Conservation (phyloP, 2,888 invertebrate genomes). For the Podotricha telesiphe region DNA sequence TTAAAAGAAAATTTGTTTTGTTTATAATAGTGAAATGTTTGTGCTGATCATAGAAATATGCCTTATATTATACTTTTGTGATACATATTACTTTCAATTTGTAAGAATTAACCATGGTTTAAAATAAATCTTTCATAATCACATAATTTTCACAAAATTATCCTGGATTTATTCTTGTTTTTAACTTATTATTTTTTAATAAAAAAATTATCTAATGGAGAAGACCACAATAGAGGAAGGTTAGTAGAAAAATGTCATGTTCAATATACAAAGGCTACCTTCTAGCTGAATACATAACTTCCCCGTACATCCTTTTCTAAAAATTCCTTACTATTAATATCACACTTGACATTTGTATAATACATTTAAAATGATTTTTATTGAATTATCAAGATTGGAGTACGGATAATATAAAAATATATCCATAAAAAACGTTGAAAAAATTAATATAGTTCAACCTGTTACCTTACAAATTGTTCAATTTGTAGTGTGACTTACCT, state of each 20-base stretch:
- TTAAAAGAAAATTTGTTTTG: too few relatives aligned
- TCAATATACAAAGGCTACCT: neutral
- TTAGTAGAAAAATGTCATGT: neutral
- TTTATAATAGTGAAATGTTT: too few relatives aligned
- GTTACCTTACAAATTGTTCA: conserved; percentile 2
- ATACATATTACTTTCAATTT: too few relatives aligned
- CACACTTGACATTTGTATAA: neutral
- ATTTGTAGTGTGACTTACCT: conserved; percentile 36
- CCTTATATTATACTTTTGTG: too few relatives aligned
- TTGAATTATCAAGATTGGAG: neutral
- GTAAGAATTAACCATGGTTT: too few relatives aligned
- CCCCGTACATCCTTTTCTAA: neutral
- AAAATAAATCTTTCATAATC: too few relatives aligned
- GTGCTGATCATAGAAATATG: too few relatives aligned
- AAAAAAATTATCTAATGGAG: neutral
- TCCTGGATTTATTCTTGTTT: too few relatives aligned
- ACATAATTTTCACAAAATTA: too few relatives aligned
- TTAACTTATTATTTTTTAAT: too few relatives aligned
- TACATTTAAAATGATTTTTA: neutral
- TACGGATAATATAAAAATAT: neutral
- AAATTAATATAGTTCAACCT: neutral
- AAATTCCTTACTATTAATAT: neutral
- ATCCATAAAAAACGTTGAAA: too few relatives aligned
- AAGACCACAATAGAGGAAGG: neutral
- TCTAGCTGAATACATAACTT: neutral